Conservation (phyloP, 2,888 invertebrate species). For the Thalpophila matura region DNA sequence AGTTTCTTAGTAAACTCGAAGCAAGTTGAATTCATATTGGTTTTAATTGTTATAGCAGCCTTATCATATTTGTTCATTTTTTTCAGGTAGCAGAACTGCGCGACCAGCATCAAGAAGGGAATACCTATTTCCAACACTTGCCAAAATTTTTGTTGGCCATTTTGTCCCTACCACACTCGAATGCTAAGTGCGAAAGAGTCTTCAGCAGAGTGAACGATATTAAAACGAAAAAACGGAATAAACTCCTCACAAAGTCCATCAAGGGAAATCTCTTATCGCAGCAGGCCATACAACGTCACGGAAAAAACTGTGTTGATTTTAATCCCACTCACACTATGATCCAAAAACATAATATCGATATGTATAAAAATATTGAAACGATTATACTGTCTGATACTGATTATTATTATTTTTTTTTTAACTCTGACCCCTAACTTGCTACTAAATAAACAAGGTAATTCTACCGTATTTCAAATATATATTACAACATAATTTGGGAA, state of each 20-base stretch:
- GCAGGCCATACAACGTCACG: not conserved
- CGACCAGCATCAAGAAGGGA: not conserved
- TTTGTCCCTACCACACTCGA: slow-evolving; percentile 28
- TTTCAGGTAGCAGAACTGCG: not conserved
- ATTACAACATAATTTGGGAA: slow-evolving; percentile 18
- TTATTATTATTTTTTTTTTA: too few relatives aligned
- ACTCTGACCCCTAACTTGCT: slow-evolving; percentile 9
- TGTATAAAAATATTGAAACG: slow-evolving; percentile 34
- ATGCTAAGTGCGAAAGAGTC: slow-evolving; percentile 22
- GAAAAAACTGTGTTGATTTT: slow-evolving; percentile 16
- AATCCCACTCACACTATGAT: slow-evolving; percentile 5
- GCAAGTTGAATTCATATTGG: not conserved
- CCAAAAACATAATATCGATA: not conserved
- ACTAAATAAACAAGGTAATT: slow-evolving; percentile 28
- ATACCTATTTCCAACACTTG: slow-evolving; percentile 15
- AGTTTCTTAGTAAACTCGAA: not conserved
- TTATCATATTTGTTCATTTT: not conserved
- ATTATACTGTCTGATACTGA: too few relatives aligned
- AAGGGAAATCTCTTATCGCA: slow-evolving; percentile 13
- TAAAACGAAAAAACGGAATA: slow-evolving; percentile 26
- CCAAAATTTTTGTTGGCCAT: slow-evolving; percentile 28
- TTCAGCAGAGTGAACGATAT: slow-evolving; percentile 21
- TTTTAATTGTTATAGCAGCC: slow-evolving; percentile 2
- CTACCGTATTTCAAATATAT: slow-evolving; percentile 26
- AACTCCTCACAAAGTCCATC: slow-evolving; percentile 12